Evolutionary conservation across 2,113 vertebrate genomes (phyloP).

Genomic region (Anolis sagrei): DNA sequence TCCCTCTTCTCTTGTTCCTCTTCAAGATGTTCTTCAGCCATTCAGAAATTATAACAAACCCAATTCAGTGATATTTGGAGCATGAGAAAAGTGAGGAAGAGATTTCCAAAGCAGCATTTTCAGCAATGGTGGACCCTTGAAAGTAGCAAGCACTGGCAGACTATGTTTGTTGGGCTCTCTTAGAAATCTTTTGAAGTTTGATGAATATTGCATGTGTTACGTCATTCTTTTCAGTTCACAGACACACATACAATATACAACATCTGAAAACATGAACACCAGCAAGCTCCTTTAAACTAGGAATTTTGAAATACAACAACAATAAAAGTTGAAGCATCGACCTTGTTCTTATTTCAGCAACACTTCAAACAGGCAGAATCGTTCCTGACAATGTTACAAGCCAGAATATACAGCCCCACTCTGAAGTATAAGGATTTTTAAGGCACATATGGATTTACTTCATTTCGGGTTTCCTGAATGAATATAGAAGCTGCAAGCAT

Average conservation of each 20-base stretch:
- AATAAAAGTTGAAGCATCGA: slow-evolving; percentile 43
- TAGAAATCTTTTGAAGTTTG: neutral
- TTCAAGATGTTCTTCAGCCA: no score
- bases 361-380: slow-evolving; percentile 70
- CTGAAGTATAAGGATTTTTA: slow-evolving; percentile 59
- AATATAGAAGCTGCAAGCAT: slow-evolving; percentile 62
- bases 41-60: no score
- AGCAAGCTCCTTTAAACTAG: neutral
- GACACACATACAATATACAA: neutral
- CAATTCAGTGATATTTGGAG: neutral
- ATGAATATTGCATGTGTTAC: neutral
- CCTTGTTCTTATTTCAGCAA: slow-evolving; percentile 59
- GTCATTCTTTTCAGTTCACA: neutral
- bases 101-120: neutral
- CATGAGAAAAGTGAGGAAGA: neutral
- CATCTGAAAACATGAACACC: neutral
- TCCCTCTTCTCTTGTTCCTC: no score
- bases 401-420: slow-evolving; percentile 62
- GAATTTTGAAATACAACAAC: slow-evolving; percentile 6
- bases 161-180: neutral
- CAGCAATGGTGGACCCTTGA: neutral
- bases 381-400: slow-evolving; percentile 62
- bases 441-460: slow-evolving; percentile 83
- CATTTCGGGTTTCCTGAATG: slow-evolving; percentile 78
- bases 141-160: neutral